Percentiles rank a stretch among this genome's conserved stretches.
Conservation (phyloP, 2,888 invertebrate genomes). For the Netelia virgata region DNA sequence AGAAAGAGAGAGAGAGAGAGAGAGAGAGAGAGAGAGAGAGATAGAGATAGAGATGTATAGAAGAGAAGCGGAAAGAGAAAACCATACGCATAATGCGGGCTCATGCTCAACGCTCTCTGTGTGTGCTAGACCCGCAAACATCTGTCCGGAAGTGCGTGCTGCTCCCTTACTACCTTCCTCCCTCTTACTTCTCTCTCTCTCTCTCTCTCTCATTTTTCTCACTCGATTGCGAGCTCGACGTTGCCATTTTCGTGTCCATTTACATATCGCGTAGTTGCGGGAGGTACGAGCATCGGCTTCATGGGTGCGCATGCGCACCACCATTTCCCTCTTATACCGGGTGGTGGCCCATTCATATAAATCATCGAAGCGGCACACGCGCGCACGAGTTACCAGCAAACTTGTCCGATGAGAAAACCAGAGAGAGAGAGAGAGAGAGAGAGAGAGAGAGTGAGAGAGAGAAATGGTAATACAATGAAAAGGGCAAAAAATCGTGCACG, state of each 20-base stretch:
- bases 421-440: too few species aligned
- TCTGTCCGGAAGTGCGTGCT: conserved; percentile 79
- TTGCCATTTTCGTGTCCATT: conserved; percentile 73
- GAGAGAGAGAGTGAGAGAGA: neutral
- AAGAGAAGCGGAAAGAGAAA: conserved; percentile 73
- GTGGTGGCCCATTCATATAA: conserved; percentile 55
- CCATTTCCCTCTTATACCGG: conserved; percentile 57
- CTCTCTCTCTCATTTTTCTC: conserved; percentile 2
- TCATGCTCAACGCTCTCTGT: conserved; percentile 43
- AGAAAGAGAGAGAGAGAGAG: conserved; percentile 34
- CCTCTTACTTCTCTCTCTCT: conserved; percentile 21
- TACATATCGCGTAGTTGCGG: conserved; percentile 64
- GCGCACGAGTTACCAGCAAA: conserved; percentile 4
- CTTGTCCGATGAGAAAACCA: neutral
- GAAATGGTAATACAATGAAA: conserved; percentile 24
- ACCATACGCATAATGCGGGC: conserved; percentile 67
- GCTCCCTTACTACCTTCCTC: conserved; percentile 49
- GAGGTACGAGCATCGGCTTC: conserved; percentile 50
- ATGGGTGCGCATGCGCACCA: conserved; percentile 47
- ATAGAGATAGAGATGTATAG: conserved; percentile 38
- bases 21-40: conserved; percentile 35
- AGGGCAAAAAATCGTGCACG: neutral
- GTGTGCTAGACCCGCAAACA: conserved; percentile 73
- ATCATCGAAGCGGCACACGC: conserved; percentile 43
- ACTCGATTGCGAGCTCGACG: conserved; percentile 36